phyloP scores from a whole-genome alignment of 2,888 invertebrate genomes.

The Catocala fraxini region DNA sequence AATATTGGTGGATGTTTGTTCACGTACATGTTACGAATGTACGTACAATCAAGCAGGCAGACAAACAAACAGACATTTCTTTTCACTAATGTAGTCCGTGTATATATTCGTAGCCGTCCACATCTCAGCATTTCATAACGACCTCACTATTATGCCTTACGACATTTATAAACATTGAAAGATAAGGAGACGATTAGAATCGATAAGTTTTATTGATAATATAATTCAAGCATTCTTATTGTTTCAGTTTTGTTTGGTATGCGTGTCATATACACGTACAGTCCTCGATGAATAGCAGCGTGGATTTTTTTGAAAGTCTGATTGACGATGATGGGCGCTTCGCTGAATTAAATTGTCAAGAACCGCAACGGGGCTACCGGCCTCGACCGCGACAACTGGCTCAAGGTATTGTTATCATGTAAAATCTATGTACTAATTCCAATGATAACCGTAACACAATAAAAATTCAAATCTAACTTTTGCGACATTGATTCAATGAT shows the following conservation, averaged over 20 bases:
- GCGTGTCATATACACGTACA: constrained; percentile 80
- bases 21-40: too few species aligned
- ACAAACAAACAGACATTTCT: too few species aligned
- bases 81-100: too few species aligned
- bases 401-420: constrained; percentile 61
- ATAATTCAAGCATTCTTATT: constrained; percentile 22
- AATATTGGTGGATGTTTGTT: too few species aligned
- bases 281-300: constrained; percentile 84
- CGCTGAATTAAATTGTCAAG: constrained; percentile 79
- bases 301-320: constrained; percentile 90
- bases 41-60: too few species aligned
- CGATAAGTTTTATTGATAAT: constrained; percentile 14
- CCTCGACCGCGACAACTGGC: constrained; percentile 60
- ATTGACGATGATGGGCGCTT: constrained; percentile 87
- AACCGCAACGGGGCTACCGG: constrained; percentile 65
- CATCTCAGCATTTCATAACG: too few species aligned
- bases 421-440: too few species aligned
- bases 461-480: not conserved
- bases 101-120: too few species aligned
- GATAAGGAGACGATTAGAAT: constrained; percentile 2
- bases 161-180: not conserved
- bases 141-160: not conserved
- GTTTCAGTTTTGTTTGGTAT: constrained; percentile 81
- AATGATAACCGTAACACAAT: too few species aligned
- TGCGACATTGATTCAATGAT: not conserved